Conservation (phyloP, 2,113 vertebrate genomes). For the Oncorhynchus masou region DNA sequence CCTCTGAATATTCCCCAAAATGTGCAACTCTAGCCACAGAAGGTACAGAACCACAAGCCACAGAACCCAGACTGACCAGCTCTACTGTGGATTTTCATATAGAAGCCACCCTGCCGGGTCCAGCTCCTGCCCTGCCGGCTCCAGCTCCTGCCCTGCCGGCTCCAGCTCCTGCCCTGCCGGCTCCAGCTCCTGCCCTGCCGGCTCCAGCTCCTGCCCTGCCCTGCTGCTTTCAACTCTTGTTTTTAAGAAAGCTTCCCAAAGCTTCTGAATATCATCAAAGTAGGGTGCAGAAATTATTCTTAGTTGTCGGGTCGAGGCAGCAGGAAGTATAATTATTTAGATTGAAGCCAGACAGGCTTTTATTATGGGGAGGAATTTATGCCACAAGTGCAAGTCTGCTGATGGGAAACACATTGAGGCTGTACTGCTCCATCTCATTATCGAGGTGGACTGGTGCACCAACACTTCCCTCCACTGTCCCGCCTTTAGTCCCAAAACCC, state of each 20-base stretch:
- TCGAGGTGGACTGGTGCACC: slow-evolving; percentile 21
- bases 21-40: background rate
- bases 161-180: background rate
- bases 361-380: slow-evolving; percentile 65
- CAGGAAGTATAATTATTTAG: slow-evolving; percentile 53
- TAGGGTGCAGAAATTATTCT: slow-evolving; percentile 36
- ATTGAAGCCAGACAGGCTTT: slow-evolving; percentile 69
- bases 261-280: slow-evolving; percentile 48
- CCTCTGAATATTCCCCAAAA: too few relatives aligned
- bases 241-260: slow-evolving; percentile 22
- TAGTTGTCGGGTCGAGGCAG: slow-evolving; percentile 29
- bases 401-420: slow-evolving; percentile 72
- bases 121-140: slow-evolving; percentile 2
- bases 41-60: background rate
- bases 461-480: slow-evolving; percentile 43
- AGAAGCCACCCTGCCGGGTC: background rate
- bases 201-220: slow-evolving; percentile 5
- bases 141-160: too few relatives aligned
- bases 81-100: background rate
- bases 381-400: slow-evolving; percentile 70
- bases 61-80: background rate
- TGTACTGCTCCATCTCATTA: slow-evolving; percentile 55
- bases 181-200: slow-evolving; percentile 5
- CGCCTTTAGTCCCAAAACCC: slow-evolving; percentile 26
- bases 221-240: slow-evolving; percentile 1